These are phyloP conservation scores for Lissocephala sabroskyi DNA, from an alignment of 2,888 invertebrate species.

Conservation along the genomic window DNA sequence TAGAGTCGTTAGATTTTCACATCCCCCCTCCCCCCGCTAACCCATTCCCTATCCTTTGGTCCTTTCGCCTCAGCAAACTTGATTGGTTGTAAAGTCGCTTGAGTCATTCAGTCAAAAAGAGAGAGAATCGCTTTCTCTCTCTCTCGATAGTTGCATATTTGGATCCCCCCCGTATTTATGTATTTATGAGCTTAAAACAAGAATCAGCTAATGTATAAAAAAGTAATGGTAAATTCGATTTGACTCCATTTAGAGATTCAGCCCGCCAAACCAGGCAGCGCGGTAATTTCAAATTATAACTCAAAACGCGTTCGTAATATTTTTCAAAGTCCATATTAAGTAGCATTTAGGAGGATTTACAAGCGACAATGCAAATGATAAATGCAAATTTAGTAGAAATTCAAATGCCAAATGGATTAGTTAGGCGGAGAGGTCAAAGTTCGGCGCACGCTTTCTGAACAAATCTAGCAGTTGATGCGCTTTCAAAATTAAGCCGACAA, in stretches of 20 bases:
- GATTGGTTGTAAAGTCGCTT: constrained; percentile 34
- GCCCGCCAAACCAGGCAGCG: background rate
- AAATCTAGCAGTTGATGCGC: constrained; percentile 1
- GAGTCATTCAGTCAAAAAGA: too few species aligned
- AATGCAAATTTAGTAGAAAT: constrained; percentile 24
- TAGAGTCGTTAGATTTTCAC: constrained; percentile 74
- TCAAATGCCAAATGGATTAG: constrained; percentile 40
- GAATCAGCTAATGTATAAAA: background rate
- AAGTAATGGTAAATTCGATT: background rate
- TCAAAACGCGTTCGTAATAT: constrained; percentile 14
- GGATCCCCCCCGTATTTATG: constrained; percentile 43
- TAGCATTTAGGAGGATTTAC: constrained; percentile 44
- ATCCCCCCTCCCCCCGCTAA: constrained; percentile 6
- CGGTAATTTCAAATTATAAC: constrained; percentile 9
- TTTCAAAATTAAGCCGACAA: constrained; percentile 4
- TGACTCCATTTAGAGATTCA: background rate
- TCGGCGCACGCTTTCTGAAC: constrained; percentile 10
- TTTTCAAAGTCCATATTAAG: constrained; percentile 51
- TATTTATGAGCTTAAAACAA: constrained; percentile 56
- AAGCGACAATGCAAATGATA: constrained; percentile 15
- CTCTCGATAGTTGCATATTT: constrained; percentile 57
- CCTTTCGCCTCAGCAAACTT: constrained; percentile 21
- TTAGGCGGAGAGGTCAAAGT: constrained; percentile 8
- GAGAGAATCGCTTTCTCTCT: constrained; percentile 27
- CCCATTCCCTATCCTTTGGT: constrained; percentile 1